Percentiles rank a stretch among this genome's conserved stretches.
Evolutionary conservation across 2,888 invertebrate genomes (phyloP).

Genomic region (Eupithecia pulchellata): DNA sequence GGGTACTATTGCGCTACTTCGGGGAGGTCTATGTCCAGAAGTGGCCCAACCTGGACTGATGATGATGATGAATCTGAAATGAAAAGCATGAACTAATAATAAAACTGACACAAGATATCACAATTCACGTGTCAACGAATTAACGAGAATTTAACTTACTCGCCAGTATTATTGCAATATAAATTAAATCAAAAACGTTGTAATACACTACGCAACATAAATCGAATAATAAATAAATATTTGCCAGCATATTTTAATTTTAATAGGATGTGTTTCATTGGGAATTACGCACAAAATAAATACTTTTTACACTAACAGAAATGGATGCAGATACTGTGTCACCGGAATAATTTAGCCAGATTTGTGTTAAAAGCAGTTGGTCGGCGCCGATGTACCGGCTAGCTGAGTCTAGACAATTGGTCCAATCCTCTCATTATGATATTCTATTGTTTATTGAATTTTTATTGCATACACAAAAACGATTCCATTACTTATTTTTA

Average conservation of each 20-base stretch:
- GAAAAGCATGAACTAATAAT: no score
- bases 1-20: no score
- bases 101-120: no score
- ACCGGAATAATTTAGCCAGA: conserved; percentile 9
- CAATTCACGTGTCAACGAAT: no score
- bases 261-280: conserved; percentile 9
- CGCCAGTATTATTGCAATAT: neutral
- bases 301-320: conserved; percentile 28
- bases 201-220: neutral
- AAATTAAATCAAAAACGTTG: neutral
- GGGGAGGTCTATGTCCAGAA: no score
- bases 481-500: no score
- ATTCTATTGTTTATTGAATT: neutral
- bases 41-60: no score
- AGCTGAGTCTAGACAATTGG: neutral
- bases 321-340: conserved; percentile 33
- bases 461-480: no score
- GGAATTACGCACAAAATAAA: conserved; percentile 22
- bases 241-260: neutral
- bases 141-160: neutral
- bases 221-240: neutral
- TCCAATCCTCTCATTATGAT: neutral
- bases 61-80: no score
- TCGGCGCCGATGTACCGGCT: neutral
- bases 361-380: conserved; percentile 12